Evolutionary conservation across 2,113 vertebrate species (phyloP).

Genomic region (Anoura caudifer): DNA sequence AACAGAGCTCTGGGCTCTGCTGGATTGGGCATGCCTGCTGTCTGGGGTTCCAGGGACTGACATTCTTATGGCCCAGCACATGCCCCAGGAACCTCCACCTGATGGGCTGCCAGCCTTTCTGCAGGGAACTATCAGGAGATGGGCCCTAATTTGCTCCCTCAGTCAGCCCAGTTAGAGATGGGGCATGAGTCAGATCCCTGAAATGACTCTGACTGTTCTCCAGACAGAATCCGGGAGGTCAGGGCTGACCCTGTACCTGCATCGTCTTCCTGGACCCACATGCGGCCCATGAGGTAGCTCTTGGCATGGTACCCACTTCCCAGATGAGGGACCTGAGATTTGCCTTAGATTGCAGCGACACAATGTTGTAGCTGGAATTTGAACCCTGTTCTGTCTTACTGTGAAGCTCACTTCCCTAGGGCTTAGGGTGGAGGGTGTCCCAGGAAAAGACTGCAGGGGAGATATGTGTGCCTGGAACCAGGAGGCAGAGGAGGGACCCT

Average conservation of each 20-base stretch:
- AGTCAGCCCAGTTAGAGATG: not conserved
- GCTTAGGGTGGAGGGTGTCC: no score
- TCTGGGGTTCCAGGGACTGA: not conserved
- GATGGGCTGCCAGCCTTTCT: not conserved
- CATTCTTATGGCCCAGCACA: not conserved
- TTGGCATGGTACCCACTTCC: not conserved
- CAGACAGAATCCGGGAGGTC: not conserved
- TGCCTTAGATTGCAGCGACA: not conserved
- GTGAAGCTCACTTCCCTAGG: not conserved
- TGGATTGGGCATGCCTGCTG: accelerated
- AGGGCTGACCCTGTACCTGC: no score
- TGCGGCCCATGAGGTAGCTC: accelerated
- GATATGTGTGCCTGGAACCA: no score
- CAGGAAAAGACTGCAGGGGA: not conserved
- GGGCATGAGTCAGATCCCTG: not conserved
- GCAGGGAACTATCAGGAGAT: not conserved
- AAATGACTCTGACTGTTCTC: not conserved
- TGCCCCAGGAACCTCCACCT: not conserved
- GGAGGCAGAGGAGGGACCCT: not conserved
- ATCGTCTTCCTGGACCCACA: not conserved
- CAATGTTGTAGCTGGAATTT: not conserved
- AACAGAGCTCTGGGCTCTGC: accelerated
- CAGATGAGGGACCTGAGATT: not conserved
- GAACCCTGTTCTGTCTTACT: not conserved
- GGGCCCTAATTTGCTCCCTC: not conserved